These are phyloP conservation scores for Champsocephalus esox DNA, from an alignment of 2,797 vertebrate species.

Conservation along the genomic window DNA sequence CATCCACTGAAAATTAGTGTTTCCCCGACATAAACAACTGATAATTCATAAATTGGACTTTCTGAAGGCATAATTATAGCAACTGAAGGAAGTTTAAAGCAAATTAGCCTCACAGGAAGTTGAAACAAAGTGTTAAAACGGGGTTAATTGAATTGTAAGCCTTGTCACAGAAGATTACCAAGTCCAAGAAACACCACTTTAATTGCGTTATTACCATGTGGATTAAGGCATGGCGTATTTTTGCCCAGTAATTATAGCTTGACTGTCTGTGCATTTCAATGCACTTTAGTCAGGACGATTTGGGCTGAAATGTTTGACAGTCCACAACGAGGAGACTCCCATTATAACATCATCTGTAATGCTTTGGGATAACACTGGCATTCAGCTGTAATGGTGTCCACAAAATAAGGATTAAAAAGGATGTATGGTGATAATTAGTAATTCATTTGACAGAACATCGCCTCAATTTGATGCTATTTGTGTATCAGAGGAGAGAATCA, in stretches of 20 bases:
- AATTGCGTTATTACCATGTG: slow-evolving; percentile 86
- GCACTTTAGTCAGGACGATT: slow-evolving; percentile 72
- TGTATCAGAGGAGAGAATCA: slow-evolving; percentile 42
- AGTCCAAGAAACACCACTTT: slow-evolving; percentile 83
- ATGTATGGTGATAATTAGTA: slow-evolving; percentile 58
- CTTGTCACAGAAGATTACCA: slow-evolving; percentile 86
- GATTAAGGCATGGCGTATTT: slow-evolving; percentile 84
- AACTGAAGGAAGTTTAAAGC: slow-evolving; percentile 80
- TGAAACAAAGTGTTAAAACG: slow-evolving; percentile 87
- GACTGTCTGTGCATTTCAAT: slow-evolving; percentile 79
- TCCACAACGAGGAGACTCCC: slow-evolving; percentile 57
- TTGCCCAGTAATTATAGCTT: slow-evolving; percentile 81
- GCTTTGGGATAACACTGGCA: slow-evolving; percentile 59
- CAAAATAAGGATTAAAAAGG: slow-evolving; percentile 65
- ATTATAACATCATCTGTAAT: slow-evolving; percentile 59
- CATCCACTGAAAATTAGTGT: slow-evolving; percentile 56
- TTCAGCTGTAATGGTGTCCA: slow-evolving; percentile 45
- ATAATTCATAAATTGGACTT: slow-evolving; percentile 75
- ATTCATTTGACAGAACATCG: slow-evolving; percentile 61
- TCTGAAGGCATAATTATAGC: slow-evolving; percentile 77
- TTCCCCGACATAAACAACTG: slow-evolving; percentile 74
- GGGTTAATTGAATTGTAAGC: slow-evolving; percentile 89
- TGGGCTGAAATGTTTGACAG: slow-evolving; percentile 63
- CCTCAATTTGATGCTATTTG: slow-evolving; percentile 55
- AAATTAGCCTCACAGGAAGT: slow-evolving; percentile 83